Conservation (phyloP, 2,113 vertebrate genomes). For the Eolophus roseicapilla region DNA sequence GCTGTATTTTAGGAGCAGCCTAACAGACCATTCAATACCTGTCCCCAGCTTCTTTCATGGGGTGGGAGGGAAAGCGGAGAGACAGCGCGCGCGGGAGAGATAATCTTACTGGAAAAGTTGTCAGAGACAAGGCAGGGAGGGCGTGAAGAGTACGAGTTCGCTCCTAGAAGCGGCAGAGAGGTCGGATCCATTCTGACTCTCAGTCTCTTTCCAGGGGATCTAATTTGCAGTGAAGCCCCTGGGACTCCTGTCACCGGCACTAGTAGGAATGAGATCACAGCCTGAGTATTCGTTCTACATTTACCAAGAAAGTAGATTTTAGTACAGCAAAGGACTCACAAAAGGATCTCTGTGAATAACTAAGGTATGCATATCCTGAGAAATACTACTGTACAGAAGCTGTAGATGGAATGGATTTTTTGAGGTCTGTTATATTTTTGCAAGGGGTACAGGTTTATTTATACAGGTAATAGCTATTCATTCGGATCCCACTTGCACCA, state of each 20-base stretch:
- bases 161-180: constrained; percentile 35
- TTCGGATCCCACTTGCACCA: not conserved
- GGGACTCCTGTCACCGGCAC: constrained; percentile 23
- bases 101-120: constrained; percentile 38
- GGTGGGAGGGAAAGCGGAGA: not conserved
- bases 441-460: not conserved
- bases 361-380: not conserved
- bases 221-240: constrained; percentile 48
- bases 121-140: constrained; percentile 25
- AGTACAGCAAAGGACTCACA: not conserved
- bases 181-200: constrained; percentile 4
- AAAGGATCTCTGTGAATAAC: not conserved
- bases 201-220: constrained; percentile 43
- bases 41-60: not conserved
- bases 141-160: not conserved
- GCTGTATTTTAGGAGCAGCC: not conserved
- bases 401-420: not conserved
- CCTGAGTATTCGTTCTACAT: not conserved
- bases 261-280: constrained; percentile 50
- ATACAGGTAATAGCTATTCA: not conserved
- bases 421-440: not conserved
- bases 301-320: constrained; percentile 36
- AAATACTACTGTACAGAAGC: not conserved
- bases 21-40: not conserved
- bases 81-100: accelerated